Base-by-base conservation (phyloP, 2,888 invertebrate species). In the Teleogryllus oceanicus region DNA sequence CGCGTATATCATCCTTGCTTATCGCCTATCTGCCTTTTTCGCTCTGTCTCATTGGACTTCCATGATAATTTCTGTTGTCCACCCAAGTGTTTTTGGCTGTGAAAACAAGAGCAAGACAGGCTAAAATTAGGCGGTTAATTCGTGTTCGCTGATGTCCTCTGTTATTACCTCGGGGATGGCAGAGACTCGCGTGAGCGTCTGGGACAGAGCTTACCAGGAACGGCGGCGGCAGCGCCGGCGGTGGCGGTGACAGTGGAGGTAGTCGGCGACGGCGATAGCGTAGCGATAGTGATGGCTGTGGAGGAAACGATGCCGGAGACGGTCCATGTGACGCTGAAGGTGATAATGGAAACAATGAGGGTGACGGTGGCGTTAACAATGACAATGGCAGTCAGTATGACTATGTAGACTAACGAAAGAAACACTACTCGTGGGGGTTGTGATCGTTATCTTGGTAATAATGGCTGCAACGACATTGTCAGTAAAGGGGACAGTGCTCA, bases 31-130 rank as follows among this genome's bases (percentile, higher is more conserved):
- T 62, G n/a, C 62, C n/a, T 62, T 62, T 62, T 62, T n/a, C 62
- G 13, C 62, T 62, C n/a, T 8, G 62, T 12, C 62, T 13, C 62
- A 62, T 12, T 62, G 16, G 62, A 62, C 62, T 62, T 62, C 62
- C 62, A 62, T 62, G 62, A 62, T 62, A 62, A 62, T 62, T 62
- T 62, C 62, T 62, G 62, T 62, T 62, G 62, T 62, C 62, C 62
- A 62, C 62, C 13, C 16, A 62, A n/a, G 62, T 18, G 62, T 62
- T 62, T 62, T 62, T 62, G 62, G 62, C 62, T 62, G 62, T 62
- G 62, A 62, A 62, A 62, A 62, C 62, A 62, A 62, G 62, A 62
- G 62, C 62, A 62, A 62, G 62, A 62, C 62, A 62, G 62, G 62
- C n/a, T 62, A 62, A 62, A 62, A 62, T 62, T 62, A 62, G 62